Percentiles rank a stretch among this genome's conserved stretches.
These are phyloP conservation scores for Trochalopteron elliotii DNA, from an alignment of 2,113 vertebrate species.

Conservation along the genomic window DNA sequence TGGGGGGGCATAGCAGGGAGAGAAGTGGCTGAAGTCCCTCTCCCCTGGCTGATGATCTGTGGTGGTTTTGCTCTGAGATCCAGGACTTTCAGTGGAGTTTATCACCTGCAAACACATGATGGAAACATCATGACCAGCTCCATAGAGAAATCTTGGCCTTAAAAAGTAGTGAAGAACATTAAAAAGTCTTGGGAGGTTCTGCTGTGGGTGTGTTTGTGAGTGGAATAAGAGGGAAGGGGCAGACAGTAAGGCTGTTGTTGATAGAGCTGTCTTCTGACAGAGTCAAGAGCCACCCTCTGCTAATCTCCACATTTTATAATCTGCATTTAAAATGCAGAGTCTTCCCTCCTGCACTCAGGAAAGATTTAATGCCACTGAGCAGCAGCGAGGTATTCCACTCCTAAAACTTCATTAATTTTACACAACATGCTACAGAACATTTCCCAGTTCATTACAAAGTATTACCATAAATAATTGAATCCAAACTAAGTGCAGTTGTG, in stretches of 20 bases:
- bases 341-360: not conserved
- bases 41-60: not conserved
- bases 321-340: slow-evolving; percentile 22
- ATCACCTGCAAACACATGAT: too few relatives aligned
- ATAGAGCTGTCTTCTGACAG: not conserved
- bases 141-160: not conserved
- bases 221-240: not conserved
- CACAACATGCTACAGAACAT: slow-evolving; percentile 3
- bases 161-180: not conserved
- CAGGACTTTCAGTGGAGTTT: not conserved
- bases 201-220: not conserved
- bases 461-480: slow-evolving; percentile 65
- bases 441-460: slow-evolving; percentile 46
- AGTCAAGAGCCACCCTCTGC: not conserved
- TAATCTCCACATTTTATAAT: slow-evolving; percentile 40
- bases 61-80: not conserved
- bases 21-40: not conserved
- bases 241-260: not conserved
- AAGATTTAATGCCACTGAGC: slow-evolving; percentile 40
- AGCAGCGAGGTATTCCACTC: not conserved
- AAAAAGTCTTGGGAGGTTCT: not conserved
- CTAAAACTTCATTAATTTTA: slow-evolving; percentile 67
- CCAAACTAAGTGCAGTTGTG: slow-evolving; percentile 27
- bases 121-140: not conserved
- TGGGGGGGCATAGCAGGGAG: fast-evolving